Evolutionary conservation across 2,888 invertebrate species (phyloP).

Genomic region (Drosophila cyrtoloma): DNA sequence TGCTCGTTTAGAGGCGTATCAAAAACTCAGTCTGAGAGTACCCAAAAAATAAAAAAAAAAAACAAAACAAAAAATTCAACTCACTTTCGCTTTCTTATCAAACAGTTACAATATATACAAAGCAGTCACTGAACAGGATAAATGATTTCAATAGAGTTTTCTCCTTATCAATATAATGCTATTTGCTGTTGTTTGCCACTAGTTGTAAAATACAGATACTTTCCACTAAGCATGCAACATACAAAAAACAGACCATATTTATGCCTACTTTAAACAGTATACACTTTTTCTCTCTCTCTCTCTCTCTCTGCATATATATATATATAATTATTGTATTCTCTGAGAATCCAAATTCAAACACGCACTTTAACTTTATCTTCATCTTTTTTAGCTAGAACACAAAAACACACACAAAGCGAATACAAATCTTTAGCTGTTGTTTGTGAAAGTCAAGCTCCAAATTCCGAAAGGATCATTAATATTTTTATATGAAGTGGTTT

Average conservation of each 20-base stretch:
- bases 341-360: constrained; percentile 12
- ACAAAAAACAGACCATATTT: constrained; percentile 15
- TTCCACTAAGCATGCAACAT: constrained; percentile 30
- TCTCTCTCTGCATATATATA: neutral
- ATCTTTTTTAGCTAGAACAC: constrained; percentile 17
- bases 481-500: neutral
- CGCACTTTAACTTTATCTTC: constrained; percentile 25
- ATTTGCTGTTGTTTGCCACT: constrained; percentile 26
- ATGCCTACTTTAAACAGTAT: constrained; percentile 8
- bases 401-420: constrained; percentile 7
- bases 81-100: constrained; percentile 47
- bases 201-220: constrained; percentile 7
- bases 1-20: constrained; percentile 61
- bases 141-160: constrained; percentile 10
- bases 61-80: neutral
- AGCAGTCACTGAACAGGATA: constrained; percentile 49
- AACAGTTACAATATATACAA: constrained; percentile 23
- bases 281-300: constrained; percentile 1
- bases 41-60: constrained; percentile 3
- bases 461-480: constrained; percentile 1
- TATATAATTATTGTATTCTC: constrained; percentile 9
- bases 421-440: constrained; percentile 32
- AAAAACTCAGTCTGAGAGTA: constrained; percentile 46
- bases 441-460: constrained; percentile 11
- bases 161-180: constrained; percentile 11